phyloP scores from a whole-genome alignment of 2,113 vertebrate genomes.

The Amphilophus citrinellus region DNA sequence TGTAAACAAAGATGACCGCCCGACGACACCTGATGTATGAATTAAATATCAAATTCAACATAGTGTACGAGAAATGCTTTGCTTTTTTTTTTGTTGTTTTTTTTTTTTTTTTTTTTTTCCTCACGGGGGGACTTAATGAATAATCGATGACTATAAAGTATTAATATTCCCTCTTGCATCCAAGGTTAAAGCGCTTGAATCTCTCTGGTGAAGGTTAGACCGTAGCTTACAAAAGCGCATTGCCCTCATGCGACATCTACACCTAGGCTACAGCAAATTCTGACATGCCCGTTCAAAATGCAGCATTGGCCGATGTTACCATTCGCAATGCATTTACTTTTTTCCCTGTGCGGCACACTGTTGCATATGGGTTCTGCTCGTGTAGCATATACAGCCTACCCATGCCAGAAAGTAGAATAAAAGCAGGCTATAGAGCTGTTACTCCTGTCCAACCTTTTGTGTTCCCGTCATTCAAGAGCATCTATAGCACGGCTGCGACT shows the following conservation, averaged over 20 bases:
- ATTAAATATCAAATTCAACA: conserved; percentile 78
- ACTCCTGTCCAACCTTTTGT: conserved; percentile 70
- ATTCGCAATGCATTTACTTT: conserved; percentile 77
- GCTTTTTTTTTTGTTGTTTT: conserved; percentile 21
- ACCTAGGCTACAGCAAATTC: conserved; percentile 74
- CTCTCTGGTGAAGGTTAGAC: conserved; percentile 77
- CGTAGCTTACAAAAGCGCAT: conserved; percentile 77
- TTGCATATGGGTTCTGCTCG: conserved; percentile 73
- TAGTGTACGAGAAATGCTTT: conserved; percentile 61
- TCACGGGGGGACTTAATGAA: conserved; percentile 59
- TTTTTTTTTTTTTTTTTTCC: not conserved
- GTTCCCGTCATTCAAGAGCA: conserved; percentile 75
- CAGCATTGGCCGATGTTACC: conserved; percentile 75
- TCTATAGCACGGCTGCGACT: conserved; percentile 70
- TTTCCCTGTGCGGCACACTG: conserved; percentile 79
- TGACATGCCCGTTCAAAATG: conserved; percentile 75
- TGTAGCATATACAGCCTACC: conserved; percentile 45
- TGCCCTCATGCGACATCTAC: conserved; percentile 82
- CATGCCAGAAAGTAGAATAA: conserved; percentile 66
- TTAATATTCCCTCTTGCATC: conserved; percentile 77
- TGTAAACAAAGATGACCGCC: conserved; percentile 81
- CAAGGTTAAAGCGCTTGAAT: conserved; percentile 80
- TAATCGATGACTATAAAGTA: conserved; percentile 79
- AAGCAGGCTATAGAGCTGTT: conserved; percentile 58
- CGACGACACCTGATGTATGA: conserved; percentile 75